Evolutionary conservation across 2,113 vertebrate genomes (phyloP).

Genomic region (Hemiprocne comata): DNA sequence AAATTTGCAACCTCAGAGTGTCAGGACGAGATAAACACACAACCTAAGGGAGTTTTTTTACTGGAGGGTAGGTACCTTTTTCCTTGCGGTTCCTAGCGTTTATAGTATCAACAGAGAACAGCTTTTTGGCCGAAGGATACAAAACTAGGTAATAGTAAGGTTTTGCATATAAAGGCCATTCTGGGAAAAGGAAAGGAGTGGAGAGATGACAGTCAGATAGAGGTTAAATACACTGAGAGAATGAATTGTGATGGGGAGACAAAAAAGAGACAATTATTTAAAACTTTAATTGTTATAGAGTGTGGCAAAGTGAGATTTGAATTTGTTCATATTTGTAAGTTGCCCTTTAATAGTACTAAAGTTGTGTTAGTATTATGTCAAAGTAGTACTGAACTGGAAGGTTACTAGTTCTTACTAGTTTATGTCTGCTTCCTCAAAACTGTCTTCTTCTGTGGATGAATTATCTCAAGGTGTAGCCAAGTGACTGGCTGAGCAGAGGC

Average conservation of each 20-base stretch:
- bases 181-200: not conserved
- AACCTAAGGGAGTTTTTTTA: no score
- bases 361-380: not conserved
- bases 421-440: not conserved
- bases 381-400: not conserved
- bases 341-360: not conserved
- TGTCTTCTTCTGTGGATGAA: not conserved
- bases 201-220: not conserved
- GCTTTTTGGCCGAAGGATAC: not conserved
- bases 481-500: not conserved
- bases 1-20: no score
- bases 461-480: not conserved
- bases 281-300: accelerated
- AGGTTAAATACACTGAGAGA: not conserved
- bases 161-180: accelerated
- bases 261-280: not conserved
- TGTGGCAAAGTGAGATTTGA: not conserved
- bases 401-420: not conserved
- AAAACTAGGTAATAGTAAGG: not conserved
- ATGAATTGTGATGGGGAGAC: no score
- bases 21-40: no score
- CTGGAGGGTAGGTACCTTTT: not conserved
- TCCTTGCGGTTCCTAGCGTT: no score
- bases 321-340: not conserved
- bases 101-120: no score